Evolutionary conservation across 2,888 invertebrate species (phyloP).

Genomic region (Parnassius apollo): DNA sequence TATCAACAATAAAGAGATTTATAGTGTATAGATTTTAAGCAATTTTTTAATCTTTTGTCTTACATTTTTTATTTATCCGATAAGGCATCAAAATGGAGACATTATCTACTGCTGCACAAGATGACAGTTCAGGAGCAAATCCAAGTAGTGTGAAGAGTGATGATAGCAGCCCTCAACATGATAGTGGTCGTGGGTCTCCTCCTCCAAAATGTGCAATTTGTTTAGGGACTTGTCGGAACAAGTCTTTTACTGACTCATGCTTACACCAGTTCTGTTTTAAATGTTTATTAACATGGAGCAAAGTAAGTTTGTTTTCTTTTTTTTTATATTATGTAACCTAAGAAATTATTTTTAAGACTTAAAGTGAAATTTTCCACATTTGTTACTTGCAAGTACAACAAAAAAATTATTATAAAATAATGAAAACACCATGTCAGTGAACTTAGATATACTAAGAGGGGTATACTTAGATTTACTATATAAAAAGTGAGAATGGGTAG

Average conservation of each 20-base stretch:
- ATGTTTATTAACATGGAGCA: conserved; percentile 96
- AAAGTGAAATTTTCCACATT: too few species aligned
- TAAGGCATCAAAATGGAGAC: conserved; percentile 52
- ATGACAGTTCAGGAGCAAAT: conserved; percentile 61
- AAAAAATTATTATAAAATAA: too few species aligned
- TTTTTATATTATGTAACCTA: too few species aligned
- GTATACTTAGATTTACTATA: too few species aligned
- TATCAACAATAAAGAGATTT: too few species aligned
- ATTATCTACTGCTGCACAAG: conserved; percentile 49
- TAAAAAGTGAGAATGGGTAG: too few species aligned
- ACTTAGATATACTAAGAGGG: too few species aligned
- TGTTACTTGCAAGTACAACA: too few species aligned
- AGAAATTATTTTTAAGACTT: too few species aligned
- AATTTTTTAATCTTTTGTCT: too few species aligned
- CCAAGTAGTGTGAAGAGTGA: conserved; percentile 74
- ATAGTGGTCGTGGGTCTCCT: conserved; percentile 80
- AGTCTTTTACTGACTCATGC: conserved; percentile 95
- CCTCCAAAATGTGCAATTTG: conserved; percentile 97
- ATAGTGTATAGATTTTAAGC: too few species aligned
- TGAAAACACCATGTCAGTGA: too few species aligned
- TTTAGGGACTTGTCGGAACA: conserved; percentile 91
- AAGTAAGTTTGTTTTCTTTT: conserved; percentile 71
- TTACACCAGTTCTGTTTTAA: conserved; percentile 97
- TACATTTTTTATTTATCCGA: conserved; percentile 28
- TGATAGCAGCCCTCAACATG: conserved; percentile 68